Conservation (phyloP, 1,140 invertebrate species). For the Oppia nitens region DNA sequence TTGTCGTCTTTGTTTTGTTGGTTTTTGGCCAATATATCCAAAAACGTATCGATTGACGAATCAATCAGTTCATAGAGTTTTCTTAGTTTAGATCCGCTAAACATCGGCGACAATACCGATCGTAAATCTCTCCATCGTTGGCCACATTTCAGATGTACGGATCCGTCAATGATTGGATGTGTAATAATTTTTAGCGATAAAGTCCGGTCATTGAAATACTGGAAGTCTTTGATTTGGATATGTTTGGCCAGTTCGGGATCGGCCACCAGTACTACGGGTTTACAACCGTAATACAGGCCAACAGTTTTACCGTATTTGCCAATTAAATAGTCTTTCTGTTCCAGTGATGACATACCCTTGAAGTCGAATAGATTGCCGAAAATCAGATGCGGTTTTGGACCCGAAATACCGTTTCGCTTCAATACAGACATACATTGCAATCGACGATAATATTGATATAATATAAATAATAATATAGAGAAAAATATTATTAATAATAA, state of each 20-base stretch:
- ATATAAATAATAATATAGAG: too few species aligned
- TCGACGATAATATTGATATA: too few species aligned
- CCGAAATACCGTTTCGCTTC: conserved; percentile 23
- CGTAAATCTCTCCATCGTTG: conserved; percentile 35
- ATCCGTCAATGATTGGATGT: conserved; percentile 1
- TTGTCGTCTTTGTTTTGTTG: too few species aligned
- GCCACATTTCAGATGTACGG: conserved; percentile 17
- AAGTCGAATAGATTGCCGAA: conserved; percentile 22
- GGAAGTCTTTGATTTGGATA: conserved; percentile 28
- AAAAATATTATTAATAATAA: too few species aligned
- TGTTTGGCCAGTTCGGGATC: conserved; percentile 27
- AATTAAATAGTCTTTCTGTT: conserved; percentile 25
- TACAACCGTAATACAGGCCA: conserved; percentile 27
- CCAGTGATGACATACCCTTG: conserved; percentile 8
- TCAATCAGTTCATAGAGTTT: conserved; percentile 27
- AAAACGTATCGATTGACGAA: conserved; percentile 23
- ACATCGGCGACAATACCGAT: conserved; percentile 33
- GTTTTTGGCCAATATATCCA: conserved; percentile 21
- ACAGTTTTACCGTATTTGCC: conserved; percentile 26
- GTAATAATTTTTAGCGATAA: background rate
- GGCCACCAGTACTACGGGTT: conserved; percentile 25
- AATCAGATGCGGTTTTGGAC: conserved; percentile 25
- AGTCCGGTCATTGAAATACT: conserved; percentile 26
- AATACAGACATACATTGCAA: conserved; percentile 1
- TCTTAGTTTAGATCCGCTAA: conserved; percentile 35